A percentile compares a stretch with the other conserved stretches of the same genome.
phyloP scores from a whole-genome alignment of 2,113 vertebrate species.

The Campylorhamphus procurvoides region DNA sequence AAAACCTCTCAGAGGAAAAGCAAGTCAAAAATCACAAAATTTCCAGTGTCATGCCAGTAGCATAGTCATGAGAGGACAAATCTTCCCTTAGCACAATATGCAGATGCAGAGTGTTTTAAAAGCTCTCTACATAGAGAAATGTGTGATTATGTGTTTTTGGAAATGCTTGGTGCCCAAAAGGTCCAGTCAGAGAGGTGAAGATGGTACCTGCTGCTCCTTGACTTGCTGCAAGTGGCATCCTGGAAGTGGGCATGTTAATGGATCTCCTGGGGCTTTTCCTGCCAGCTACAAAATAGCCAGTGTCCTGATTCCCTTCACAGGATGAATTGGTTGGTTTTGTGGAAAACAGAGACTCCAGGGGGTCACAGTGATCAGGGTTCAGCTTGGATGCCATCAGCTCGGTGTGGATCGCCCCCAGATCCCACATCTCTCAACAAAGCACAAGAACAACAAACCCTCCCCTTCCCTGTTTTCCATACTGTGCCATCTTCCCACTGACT shows the following conservation, averaged over 20 bases:
- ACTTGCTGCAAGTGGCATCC: neutral
- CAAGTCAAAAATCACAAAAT: neutral
- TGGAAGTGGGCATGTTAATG: neutral
- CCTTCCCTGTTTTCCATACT: neutral
- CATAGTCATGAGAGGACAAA: neutral
- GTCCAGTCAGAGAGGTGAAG: neutral
- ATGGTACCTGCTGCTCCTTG: neutral
- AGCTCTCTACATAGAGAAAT: neutral
- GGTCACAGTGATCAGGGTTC: neutral
- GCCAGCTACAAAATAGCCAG: neutral
- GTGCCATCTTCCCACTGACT: neutral
- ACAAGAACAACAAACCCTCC: neutral
- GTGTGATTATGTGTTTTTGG: neutral
- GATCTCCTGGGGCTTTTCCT: neutral
- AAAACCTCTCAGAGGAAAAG: neutral
- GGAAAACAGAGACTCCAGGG: neutral
- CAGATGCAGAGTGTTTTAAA: neutral
- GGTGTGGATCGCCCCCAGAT: neutral
- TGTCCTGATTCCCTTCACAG: neutral
- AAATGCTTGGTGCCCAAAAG: neutral
- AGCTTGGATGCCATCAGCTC: neutral
- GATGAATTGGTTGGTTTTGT: neutral
- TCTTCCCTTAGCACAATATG: neutral
- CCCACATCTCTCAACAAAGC: neutral
- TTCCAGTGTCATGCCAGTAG: accelerated